These are phyloP conservation scores for Oxycera nigricornis DNA, from an alignment of 2,888 invertebrate genomes.

Conservation along the genomic window DNA sequence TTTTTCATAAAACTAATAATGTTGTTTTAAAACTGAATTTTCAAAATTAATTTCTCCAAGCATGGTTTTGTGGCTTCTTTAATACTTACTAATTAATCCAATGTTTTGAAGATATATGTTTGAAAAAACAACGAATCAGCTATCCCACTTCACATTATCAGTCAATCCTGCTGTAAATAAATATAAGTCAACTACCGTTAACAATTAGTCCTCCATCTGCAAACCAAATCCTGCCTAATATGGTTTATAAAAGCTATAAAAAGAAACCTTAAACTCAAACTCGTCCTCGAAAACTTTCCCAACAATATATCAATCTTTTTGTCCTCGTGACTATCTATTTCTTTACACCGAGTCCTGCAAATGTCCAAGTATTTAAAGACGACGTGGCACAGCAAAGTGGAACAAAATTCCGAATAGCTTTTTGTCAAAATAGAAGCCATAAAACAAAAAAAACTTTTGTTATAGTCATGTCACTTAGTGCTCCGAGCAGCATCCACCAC, in stretches of 20 bases:
- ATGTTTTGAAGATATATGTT: background rate
- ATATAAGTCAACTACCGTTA: background rate
- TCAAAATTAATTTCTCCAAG: no score
- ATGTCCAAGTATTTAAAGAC: background rate
- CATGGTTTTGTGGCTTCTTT: no score
- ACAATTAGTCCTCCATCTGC: background rate
- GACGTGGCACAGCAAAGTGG: background rate
- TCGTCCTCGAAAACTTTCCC: background rate
- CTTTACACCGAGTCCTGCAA: background rate
- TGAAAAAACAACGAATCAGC: background rate
- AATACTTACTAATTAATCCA: no score
- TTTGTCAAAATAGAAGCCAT: background rate
- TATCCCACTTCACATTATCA: background rate
- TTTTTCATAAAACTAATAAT: no score
- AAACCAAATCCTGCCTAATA: background rate
- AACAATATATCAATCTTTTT: background rate
- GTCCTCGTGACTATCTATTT: background rate
- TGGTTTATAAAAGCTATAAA: no score
- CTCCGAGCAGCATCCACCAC: no score
- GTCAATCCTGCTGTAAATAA: background rate
- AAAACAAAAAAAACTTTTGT: constrained; percentile 8
- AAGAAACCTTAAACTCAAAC: no score
- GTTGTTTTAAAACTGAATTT: no score
- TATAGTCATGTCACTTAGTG: background rate
- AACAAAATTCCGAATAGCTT: background rate